Base-by-base conservation (phyloP, 2,113 vertebrate genomes). In the Malurus elegans region DNA sequence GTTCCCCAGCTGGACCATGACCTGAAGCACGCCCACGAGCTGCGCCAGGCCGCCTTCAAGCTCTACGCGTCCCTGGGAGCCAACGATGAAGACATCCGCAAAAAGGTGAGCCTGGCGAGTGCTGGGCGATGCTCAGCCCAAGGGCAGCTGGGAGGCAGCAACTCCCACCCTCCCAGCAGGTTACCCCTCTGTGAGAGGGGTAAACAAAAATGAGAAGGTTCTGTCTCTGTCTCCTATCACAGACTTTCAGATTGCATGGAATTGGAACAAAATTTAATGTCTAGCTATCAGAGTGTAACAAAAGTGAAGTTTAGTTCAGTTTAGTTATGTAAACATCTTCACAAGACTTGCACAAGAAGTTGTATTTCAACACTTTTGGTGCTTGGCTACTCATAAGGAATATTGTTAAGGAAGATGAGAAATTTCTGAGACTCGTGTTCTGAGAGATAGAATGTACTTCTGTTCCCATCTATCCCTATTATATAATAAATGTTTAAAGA, bases 11-110 rank as follows among this genome's bases (percentile, higher is more conserved):
- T 99, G 97, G 99, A 99, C 95, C 99, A 99, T 24, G 99, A 99
- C 94, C 98, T 99, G 98, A 99, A 99, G 94, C 99, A 99, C 10
- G 99, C 99, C 82, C 99, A 99, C 5, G 99, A 99, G 90, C 98
- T 99, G 89, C 98, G 99, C 91, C 99, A 99, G 98, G 99, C 99
- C 42, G 99, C 99, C 73, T 99, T 99, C 98, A 99, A 99, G 98
- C 99, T 99, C 51, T 99, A 99, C 76, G 99, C 99, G 20, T 99
- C 99, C 4, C 98, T 99, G 19, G 99, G 99, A 96, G 99, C 99
- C 45, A 99, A 99, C 21, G 99, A 99, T 54, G 99, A 99, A 98
- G 99, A 99, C 97, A 99, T 99, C 90, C 98, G 99, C 85, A 99
- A 99, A 97, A 99, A 99, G 99, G 99, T 99, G 94, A 98, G 96